These are phyloP conservation scores for Synanthedon formicaeformis DNA, from an alignment of 2,888 invertebrate species.

Conservation along the genomic window DNA sequence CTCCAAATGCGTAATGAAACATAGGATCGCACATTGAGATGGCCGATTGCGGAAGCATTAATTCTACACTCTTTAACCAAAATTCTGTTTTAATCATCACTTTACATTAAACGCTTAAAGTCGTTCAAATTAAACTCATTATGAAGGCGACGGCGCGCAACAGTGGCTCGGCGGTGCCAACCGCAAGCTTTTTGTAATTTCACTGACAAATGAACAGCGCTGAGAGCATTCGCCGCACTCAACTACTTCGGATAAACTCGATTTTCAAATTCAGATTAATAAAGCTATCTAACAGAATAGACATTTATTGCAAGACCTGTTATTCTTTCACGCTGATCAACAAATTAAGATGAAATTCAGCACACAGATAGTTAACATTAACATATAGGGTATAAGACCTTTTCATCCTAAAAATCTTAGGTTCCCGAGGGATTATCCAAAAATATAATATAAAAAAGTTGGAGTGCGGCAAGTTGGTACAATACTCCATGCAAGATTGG, in stretches of 20 bases:
- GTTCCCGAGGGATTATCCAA: no score
- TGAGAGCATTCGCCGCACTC: slow-evolving; percentile 15
- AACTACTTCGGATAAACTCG: slow-evolving; percentile 22
- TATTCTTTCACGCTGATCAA: no score
- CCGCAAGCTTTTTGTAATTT: slow-evolving; percentile 59
- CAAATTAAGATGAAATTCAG: no score
- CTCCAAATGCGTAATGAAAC: no score
- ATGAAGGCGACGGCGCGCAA: slow-evolving; percentile 20
- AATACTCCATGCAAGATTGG: no score
- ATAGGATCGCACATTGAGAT: no score
- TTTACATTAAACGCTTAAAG: slow-evolving; percentile 2
- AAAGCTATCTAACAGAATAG: slow-evolving; percentile 16
- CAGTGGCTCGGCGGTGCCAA: slow-evolving; percentile 10
- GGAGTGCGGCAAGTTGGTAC: no score
- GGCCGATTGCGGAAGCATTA: no score
- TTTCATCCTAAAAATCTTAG: no score
- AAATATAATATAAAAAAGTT: no score
- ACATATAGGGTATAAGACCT: no score
- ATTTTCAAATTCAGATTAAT: slow-evolving; percentile 33
- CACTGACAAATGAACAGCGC: slow-evolving; percentile 57
- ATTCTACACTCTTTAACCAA: not conserved
- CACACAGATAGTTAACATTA: no score
- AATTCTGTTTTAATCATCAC: not conserved
- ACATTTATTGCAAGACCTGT: slow-evolving; percentile 1
- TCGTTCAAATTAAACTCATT: slow-evolving; percentile 50